phyloP scores from a whole-genome alignment of 2,797 vertebrate genomes.

The Simalia tracyae region DNA sequence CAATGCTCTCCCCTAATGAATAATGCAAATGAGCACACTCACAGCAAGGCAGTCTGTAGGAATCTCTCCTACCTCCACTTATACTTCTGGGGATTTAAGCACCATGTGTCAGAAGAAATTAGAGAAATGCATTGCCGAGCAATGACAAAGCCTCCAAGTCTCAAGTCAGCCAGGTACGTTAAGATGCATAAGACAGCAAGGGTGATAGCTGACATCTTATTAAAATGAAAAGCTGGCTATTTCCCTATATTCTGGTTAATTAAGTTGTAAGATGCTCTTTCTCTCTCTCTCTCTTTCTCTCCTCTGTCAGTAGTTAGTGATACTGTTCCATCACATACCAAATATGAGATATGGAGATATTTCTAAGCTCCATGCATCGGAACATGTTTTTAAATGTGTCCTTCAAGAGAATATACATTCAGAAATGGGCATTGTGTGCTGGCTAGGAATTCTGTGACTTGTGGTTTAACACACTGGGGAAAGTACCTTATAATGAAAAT shows the following conservation, averaged over 20 bases:
- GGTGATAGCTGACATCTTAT: slow-evolving; percentile 68
- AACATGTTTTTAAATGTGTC: background rate
- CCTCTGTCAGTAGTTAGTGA: slow-evolving; percentile 52
- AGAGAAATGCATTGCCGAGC: slow-evolving; percentile 68
- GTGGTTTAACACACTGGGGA: background rate
- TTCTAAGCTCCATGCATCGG: background rate
- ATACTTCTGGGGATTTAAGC: slow-evolving; percentile 75
- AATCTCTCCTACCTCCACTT: slow-evolving; percentile 75
- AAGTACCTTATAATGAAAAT: background rate
- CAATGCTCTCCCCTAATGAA: slow-evolving; percentile 78
- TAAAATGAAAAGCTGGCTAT: slow-evolving; percentile 77
- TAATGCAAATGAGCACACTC: slow-evolving; percentile 79
- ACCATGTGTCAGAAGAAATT: slow-evolving; percentile 77
- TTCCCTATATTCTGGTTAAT: slow-evolving; percentile 76
- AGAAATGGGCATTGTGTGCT: background rate
- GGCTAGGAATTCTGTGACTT: background rate
- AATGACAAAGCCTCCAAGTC: slow-evolving; percentile 70
- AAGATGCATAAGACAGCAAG: slow-evolving; percentile 60
- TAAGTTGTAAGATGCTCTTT: slow-evolving; percentile 62
- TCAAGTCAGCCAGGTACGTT: slow-evolving; percentile 66
- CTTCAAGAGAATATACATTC: background rate
- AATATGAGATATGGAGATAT: slow-evolving; percentile 11
- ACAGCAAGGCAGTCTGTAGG: slow-evolving; percentile 70
- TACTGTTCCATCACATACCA: slow-evolving; percentile 27
- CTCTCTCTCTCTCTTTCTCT: slow-evolving; percentile 41